Percentiles rank a stretch among this genome's conserved stretches.
These are phyloP conservation scores for Drosophila borealis DNA, from an alignment of 2,888 invertebrate species.

Conservation along the genomic window DNA sequence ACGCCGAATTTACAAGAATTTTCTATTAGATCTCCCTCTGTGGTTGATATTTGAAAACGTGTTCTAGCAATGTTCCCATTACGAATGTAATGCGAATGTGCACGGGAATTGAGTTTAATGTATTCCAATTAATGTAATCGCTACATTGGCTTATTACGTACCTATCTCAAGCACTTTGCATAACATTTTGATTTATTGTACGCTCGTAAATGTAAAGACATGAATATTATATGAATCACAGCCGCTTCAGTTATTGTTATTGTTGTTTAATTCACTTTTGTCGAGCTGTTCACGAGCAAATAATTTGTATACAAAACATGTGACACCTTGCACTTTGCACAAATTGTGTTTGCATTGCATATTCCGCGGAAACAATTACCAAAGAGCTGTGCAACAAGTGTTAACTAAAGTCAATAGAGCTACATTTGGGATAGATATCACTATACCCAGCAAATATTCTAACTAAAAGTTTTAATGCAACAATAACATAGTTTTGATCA, in stretches of 20 bases:
- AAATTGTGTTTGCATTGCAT: constrained; percentile 57
- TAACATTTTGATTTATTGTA: constrained; percentile 49
- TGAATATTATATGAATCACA: constrained; percentile 49
- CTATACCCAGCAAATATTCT: constrained; percentile 19
- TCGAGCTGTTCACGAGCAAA: constrained; percentile 25
- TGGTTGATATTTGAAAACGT: constrained; percentile 26
- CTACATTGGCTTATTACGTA: constrained; percentile 31
- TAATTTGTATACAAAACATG: constrained; percentile 47
- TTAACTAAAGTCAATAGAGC: neutral
- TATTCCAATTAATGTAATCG: constrained; percentile 44
- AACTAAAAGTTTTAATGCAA: neutral
- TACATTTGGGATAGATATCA: too few relatives aligned
- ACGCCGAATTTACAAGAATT: constrained; percentile 11
- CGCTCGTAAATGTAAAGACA: constrained; percentile 25
- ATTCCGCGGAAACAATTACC: constrained; percentile 36
- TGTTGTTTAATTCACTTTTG: constrained; percentile 16
- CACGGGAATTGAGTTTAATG: constrained; percentile 25
- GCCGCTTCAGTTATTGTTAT: neutral
- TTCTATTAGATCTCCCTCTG: neutral
- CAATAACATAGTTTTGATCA: too few relatives aligned
- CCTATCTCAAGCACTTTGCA: constrained; percentile 34
- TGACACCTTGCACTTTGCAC: constrained; percentile 72
- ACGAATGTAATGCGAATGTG: constrained; percentile 19
- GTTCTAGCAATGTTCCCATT: constrained; percentile 14
- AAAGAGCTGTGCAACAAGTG: constrained; percentile 6